Evolutionary conservation across 2,888 invertebrate genomes (phyloP).

Genomic region (Hofmannophila pseudospretella): DNA sequence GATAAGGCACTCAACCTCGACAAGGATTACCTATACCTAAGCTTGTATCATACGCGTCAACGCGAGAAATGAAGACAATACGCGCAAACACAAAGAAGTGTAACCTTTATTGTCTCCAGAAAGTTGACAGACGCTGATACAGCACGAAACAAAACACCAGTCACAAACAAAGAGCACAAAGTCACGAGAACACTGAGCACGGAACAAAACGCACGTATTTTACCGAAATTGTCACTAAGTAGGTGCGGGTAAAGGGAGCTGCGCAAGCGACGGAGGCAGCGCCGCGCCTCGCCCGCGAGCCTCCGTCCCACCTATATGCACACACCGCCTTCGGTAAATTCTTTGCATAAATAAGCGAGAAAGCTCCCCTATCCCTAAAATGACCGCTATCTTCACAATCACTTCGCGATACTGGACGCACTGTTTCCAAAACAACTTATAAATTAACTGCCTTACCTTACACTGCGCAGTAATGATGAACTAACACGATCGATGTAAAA

Average conservation of each 20-base stretch:
- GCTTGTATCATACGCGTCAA: conserved; percentile 40
- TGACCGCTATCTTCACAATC: conserved; percentile 37
- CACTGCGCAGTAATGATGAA: conserved; percentile 73
- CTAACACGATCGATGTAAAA: conserved; percentile 69
- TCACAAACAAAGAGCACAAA: conserved; percentile 49
- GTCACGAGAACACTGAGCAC: conserved; percentile 51
- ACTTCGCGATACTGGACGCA: conserved; percentile 51
- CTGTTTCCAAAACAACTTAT: conserved; percentile 59
- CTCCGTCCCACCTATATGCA: conserved; percentile 56
- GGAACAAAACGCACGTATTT: conserved; percentile 42
- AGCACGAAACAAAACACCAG: conserved; percentile 39
- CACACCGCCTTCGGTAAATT: conserved; percentile 72
- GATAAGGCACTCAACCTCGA: conserved; percentile 49
- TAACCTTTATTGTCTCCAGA: conserved; percentile 37
- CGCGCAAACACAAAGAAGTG: conserved; percentile 58
- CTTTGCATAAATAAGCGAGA: conserved; percentile 75
- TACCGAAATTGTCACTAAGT: conserved; percentile 57
- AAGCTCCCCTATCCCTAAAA: conserved; percentile 53
- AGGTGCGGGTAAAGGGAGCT: conserved; percentile 36
- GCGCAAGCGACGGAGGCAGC: conserved; percentile 63
- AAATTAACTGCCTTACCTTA: conserved; percentile 68
- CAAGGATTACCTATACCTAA: conserved; percentile 46
- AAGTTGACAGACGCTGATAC: conserved; percentile 23
- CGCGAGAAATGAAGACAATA: conserved; percentile 39
- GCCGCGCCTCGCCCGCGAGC: conserved; percentile 52